Evolutionary conservation across 2,888 invertebrate genomes (phyloP), one percentile per base, ranked within the genome.

Genomic region (Erpobdella octoculata): DNA sequence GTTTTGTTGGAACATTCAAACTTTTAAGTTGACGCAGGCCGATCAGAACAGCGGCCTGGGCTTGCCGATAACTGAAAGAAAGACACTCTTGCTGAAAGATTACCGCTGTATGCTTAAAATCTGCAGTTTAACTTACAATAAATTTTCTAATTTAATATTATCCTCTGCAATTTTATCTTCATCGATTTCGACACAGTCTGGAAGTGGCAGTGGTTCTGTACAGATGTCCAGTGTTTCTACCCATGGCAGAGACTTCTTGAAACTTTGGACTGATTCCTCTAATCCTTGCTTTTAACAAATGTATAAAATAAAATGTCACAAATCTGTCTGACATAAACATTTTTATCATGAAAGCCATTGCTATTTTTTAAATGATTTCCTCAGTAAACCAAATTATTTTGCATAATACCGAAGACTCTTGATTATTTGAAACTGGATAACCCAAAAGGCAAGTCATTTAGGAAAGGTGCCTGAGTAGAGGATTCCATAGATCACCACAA

Each of bases 131-230:
- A 15, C 83, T 79, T 78, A 84, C 83, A 85, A 92, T 75, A 89
- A 85, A 80, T 91, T 91, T 85, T 96, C 96, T 41, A 94, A 85
- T 81, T 91, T 90, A 79, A 95, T 94, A 82, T 96, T 95, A 85
- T 95, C 79, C 73, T 83, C 78, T 25, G 79, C 78, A 31, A 12
- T 5, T 28, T 69, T 37, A 8, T 31, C 36, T 1, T 28, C 48
- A 28, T 33, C 46, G n/a, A 6, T 73, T 6, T 73, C 67, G 6
- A 76, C 73, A 4, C 78, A 78, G 33, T 77, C 73, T 4, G 77
- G 76, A 5, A 77, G 75, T 12, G 91, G 89, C 0, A 93, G 92
- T 31, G 89, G 87, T 28, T 78, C 85, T 76, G 89, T 91, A 0
- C 89, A 85, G 78, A 91, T 85, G 79, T 94, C 93, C 72, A 96